Evolutionary conservation across 1,140 invertebrate species (phyloP), one percentile per base, ranked within the genome.

Genomic region (Leptoteleia sp.): DNA sequence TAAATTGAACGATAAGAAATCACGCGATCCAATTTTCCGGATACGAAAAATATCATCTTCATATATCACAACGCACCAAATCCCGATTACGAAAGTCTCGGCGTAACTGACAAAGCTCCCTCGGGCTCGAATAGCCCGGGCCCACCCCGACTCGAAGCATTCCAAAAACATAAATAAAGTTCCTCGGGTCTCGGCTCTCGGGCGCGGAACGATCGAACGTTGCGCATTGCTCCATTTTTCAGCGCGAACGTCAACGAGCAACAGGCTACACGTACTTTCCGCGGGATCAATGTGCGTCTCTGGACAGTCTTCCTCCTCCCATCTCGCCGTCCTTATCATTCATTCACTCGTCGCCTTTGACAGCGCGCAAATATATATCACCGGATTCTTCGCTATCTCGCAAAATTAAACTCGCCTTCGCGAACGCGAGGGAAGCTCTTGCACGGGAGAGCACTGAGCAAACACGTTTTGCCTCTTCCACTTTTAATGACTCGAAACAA

Each of bases 201-300:
- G 47, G 9, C 19, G 43, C 22, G 47, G 35, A 72, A 47, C 64
- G 40, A 67, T 72, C 65, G 55, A 68, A 76, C 65, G 67, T 80
- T n/a, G n/a, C 25, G 40, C 43, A 45, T 33, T 79, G 64, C 59
- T 79, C 71, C 61, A 55, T 71, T 76, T 76, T 75, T 45, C 64
- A 57, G 33, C 11, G 25, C 42, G 12, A 42, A 57, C 29, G 54
- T 68, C 59, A 55, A 61, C 61, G 71, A 50, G 77, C 77, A 80
- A 76, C 77, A 76, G 71, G 77, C 77, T 67, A 61, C 61, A 67
- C 47, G 67, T 61, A 71, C 33, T 71, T 40, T 48, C 54, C 47
- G 19, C 52, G 35, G 12, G 19, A 37, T 50, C 22, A 13, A 57
- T 35, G 25, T 22, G 29, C 31, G 25, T 48, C 43, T 64, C 43